phyloP scores from a whole-genome alignment of 2,888 invertebrate species.

The Hirtodrosophila cameraria region DNA sequence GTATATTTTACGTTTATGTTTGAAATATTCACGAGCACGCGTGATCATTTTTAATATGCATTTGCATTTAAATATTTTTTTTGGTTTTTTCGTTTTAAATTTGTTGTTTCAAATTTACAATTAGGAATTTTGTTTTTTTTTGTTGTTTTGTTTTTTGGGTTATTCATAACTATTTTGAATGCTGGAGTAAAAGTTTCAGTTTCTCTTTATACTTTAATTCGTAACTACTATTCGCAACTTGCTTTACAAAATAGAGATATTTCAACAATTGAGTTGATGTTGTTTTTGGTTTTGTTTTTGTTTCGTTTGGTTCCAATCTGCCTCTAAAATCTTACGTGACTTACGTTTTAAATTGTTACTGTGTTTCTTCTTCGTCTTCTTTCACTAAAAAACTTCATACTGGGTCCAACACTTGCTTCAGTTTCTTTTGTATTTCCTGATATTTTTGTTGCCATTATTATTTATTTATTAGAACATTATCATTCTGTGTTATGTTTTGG shows the following conservation, averaged over 20 bases:
- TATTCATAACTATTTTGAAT: conserved; percentile 63
- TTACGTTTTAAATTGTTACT: conserved; percentile 59
- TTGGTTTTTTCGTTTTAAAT: conserved; percentile 18
- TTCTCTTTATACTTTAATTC: conserved; percentile 46
- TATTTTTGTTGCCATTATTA: conserved; percentile 68
- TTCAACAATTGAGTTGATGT: conserved; percentile 41
- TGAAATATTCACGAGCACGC: conserved; percentile 77
- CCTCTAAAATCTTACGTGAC: conserved; percentile 66
- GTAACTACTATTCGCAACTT: conserved; percentile 55
- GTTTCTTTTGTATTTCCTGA: conserved; percentile 72
- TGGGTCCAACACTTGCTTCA: conserved; percentile 79
- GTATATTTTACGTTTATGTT: conserved; percentile 40
- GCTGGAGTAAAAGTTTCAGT: conserved; percentile 69
- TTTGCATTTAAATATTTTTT: conserved; percentile 43
- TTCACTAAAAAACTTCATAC: conserved; percentile 62
- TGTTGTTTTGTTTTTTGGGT: conserved; percentile 38
- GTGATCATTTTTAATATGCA: conserved; percentile 75
- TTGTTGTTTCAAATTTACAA: conserved; percentile 48
- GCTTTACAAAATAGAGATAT: conserved; percentile 75
- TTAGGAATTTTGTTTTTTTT: conserved; percentile 43
- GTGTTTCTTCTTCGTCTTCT: too few species aligned
- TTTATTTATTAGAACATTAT: conserved; percentile 50
- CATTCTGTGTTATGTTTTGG: conserved; percentile 30
- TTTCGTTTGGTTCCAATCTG: conserved; percentile 55
- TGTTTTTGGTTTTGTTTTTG: conserved; percentile 28